phyloP scores from a whole-genome alignment of 2,113 vertebrate genomes.

The Hippocampus abdominalis region DNA sequence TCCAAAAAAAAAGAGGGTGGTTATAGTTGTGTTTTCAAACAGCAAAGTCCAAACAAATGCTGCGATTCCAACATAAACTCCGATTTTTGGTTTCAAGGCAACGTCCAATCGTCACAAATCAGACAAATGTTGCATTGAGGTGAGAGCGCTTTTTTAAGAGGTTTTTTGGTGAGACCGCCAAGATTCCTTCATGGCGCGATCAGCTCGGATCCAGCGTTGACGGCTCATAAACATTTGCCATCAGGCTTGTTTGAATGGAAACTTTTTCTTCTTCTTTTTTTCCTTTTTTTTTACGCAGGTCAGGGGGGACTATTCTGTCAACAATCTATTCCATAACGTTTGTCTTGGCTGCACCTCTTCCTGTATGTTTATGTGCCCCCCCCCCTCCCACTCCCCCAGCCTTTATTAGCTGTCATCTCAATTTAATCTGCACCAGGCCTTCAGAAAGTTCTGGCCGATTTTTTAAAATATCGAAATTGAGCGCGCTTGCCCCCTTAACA shows the following conservation, averaged over 20 bases:
- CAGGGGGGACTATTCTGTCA: background rate
- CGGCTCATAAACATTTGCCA: background rate
- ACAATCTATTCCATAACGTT: background rate
- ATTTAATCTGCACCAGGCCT: too few species aligned
- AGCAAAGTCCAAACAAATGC: background rate
- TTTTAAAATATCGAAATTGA: too few species aligned
- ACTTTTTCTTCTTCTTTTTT: too few species aligned
- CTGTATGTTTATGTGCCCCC: too few species aligned
- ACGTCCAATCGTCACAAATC: background rate
- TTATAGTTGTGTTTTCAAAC: background rate
- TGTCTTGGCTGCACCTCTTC: too few species aligned
- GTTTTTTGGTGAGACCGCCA: background rate
- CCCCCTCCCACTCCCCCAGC: too few species aligned
- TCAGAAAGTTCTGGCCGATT: too few species aligned
- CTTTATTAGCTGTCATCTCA: too few species aligned
- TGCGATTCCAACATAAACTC: background rate
- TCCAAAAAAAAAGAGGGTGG: background rate
- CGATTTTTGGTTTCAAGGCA: background rate
- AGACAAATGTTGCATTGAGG: background rate
- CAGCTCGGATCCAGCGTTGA: background rate
- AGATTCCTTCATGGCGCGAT: background rate
- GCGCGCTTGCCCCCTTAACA: too few species aligned
- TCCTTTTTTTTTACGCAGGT: too few species aligned
- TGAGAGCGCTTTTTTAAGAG: background rate
- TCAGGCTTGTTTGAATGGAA: background rate